These are phyloP conservation scores for Mellilla xanthometata DNA, from an alignment of 2,888 invertebrate genomes.

Conservation along the genomic window DNA sequence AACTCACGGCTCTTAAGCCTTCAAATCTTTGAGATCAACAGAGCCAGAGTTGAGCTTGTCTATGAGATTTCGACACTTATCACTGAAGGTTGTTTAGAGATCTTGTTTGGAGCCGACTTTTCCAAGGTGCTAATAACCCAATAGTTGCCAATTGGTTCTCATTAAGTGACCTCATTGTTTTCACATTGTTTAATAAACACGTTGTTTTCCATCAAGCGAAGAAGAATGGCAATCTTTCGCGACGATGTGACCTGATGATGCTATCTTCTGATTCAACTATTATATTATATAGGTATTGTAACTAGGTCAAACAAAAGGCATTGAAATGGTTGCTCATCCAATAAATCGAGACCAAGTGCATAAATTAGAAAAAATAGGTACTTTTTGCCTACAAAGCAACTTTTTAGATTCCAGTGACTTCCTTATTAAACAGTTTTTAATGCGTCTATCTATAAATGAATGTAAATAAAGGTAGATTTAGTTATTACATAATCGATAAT, in stretches of 20 bases:
- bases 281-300: too few species aligned
- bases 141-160: constrained; percentile 36
- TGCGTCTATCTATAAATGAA: too few species aligned
- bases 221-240: constrained; percentile 20
- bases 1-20: constrained; percentile 8
- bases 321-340: not conserved
- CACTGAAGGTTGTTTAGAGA: constrained; percentile 15
- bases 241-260: not conserved
- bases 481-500: constrained; percentile 8
- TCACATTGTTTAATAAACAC: constrained; percentile 17
- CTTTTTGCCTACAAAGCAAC: too few species aligned
- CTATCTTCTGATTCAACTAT: constrained; percentile 8
- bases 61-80: constrained; percentile 11
- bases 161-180: constrained; percentile 38
- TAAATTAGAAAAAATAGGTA: too few species aligned
- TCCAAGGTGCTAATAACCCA: constrained; percentile 37
- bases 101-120: constrained; percentile 15
- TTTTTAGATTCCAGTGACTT: too few species aligned
- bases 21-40: constrained; percentile 12
- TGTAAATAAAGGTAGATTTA: not conserved
- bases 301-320: not conserved
- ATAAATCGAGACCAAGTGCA: too few species aligned
- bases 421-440: not conserved
- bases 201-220: constrained; percentile 22
- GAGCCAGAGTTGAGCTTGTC: constrained; percentile 7